Percentiles rank a stretch among this genome's conserved stretches.
These are phyloP conservation scores for Patella caerulea DNA, from an alignment of 2,888 invertebrate species.

Conservation along the genomic window DNA sequence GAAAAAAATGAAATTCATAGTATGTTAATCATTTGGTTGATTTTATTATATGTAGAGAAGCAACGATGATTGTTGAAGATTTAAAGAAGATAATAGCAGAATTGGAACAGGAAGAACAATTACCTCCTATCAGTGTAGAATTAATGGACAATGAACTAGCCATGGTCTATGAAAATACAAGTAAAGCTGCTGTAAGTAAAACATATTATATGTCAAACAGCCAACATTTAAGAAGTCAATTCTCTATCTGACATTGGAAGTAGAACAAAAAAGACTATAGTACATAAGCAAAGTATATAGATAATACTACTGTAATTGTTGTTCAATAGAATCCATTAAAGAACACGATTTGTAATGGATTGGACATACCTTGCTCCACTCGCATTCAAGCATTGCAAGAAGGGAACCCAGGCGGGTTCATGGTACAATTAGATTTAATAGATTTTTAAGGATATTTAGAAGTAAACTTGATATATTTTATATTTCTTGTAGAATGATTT, in stretches of 20 bases:
- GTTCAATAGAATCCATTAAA: no score
- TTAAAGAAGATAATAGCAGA: conserved; percentile 60
- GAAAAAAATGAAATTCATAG: no score
- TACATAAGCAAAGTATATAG: not conserved
- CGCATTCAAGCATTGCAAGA: no score
- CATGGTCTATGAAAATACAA: conserved; percentile 91
- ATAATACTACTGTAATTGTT: no score
- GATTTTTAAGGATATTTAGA: no score
- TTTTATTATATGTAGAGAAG: conserved; percentile 72
- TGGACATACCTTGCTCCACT: no score
- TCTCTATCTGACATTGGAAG: not conserved
- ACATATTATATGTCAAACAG: not conserved
- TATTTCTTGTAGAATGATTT: conserved; percentile 79
- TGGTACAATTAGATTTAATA: no score
- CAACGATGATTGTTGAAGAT: conserved; percentile 74
- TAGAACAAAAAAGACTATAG: not conserved
- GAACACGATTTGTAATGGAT: no score
- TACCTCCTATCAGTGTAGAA: conserved; percentile 89
- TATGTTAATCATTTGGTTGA: no score
- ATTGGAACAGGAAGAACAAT: conserved; percentile 81
- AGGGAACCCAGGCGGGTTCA: no score
- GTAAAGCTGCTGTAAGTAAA: conserved; percentile 80
- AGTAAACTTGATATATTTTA: conserved; percentile 6
- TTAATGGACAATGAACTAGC: conserved; percentile 94
- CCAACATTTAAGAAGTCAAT: not conserved